Percentiles rank a stretch among this genome's conserved stretches.
Conservation (phyloP, 2,888 invertebrate species). For the Melanophora roralis region DNA sequence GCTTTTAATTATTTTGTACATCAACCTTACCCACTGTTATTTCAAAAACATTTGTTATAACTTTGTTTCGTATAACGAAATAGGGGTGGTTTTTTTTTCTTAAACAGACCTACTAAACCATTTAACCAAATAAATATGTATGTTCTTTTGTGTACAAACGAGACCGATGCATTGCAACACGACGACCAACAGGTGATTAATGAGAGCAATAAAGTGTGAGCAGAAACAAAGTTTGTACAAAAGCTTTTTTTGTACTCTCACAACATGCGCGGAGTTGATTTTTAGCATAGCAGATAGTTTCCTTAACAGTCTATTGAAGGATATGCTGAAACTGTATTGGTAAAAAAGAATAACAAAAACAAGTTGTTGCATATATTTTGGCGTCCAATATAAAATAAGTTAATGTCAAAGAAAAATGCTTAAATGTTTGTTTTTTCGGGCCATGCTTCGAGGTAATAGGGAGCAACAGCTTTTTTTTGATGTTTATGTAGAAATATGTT, state of each 20-base stretch:
- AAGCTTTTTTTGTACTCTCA: constrained; percentile 36
- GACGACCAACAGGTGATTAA: constrained; percentile 52
- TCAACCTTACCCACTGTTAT: neutral
- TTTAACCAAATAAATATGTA: constrained; percentile 39
- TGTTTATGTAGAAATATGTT: neutral
- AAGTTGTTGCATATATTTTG: constrained; percentile 72
- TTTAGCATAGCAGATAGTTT: constrained; percentile 63
- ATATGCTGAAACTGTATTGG: neutral
- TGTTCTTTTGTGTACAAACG: neutral
- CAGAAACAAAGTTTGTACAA: neutral
- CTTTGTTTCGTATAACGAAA: neutral
- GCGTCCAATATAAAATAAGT: constrained; percentile 53
- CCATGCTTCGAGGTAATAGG: neutral
- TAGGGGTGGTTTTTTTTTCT: constrained; percentile 2
- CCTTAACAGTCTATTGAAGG: neutral
- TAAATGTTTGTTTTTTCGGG: constrained; percentile 32
- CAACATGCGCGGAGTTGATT: constrained; percentile 70
- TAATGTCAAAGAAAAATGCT: neutral
- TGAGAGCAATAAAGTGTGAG: neutral
- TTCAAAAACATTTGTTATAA: neutral
- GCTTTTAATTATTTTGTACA: too few relatives aligned
- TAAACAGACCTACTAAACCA: constrained; percentile 42
- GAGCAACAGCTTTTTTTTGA: constrained; percentile 27
- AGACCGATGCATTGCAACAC: constrained; percentile 21
- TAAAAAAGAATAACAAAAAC: constrained; percentile 19